A percentile compares a stretch with the other conserved stretches of the same genome.
phyloP scores from a whole-genome alignment of 1,140 invertebrate genomes.

The Leucophenga varia region DNA sequence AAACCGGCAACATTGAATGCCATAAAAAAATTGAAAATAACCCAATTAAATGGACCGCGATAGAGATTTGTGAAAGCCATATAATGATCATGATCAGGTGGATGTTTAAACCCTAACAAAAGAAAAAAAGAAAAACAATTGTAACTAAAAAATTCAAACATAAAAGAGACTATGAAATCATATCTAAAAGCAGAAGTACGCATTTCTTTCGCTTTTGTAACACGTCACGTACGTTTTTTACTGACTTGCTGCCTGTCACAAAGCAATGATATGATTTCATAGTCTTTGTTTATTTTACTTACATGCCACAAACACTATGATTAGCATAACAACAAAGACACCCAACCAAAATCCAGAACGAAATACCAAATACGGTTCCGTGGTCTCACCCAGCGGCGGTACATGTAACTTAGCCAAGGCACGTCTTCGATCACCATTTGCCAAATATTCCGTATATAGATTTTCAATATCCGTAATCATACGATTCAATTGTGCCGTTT shows the following conservation, averaged over 20 bases:
- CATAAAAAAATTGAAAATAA: slow-evolving; percentile 66
- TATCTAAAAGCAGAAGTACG: background rate
- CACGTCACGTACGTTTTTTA: no score
- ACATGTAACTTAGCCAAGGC: slow-evolving; percentile 74
- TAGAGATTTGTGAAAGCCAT: slow-evolving; percentile 58
- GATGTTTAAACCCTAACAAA: background rate
- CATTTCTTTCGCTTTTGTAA: no score
- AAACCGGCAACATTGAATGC: slow-evolving; percentile 72
- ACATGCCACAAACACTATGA: slow-evolving; percentile 62
- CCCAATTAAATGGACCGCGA: slow-evolving; percentile 65
- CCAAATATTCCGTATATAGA: slow-evolving; percentile 65
- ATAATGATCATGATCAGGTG: background rate
- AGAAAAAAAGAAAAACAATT: no score
- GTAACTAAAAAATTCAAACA: no score
- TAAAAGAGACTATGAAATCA: background rate
- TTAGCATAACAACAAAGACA: slow-evolving; percentile 62
- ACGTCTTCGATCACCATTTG: slow-evolving; percentile 67
- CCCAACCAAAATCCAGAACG: slow-evolving; percentile 66
- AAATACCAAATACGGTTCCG: slow-evolving; percentile 65
- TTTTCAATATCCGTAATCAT: slow-evolving; percentile 70
- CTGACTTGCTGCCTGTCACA: no score
- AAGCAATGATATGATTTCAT: background rate
- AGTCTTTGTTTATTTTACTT: slow-evolving; percentile 8
- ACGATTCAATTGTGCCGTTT: background rate
- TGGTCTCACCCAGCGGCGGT: slow-evolving; percentile 68